A percentile compares a stretch with the other conserved stretches of the same genome.
Conservation (phyloP, 2,888 invertebrate species). For the Agrochola lota region DNA sequence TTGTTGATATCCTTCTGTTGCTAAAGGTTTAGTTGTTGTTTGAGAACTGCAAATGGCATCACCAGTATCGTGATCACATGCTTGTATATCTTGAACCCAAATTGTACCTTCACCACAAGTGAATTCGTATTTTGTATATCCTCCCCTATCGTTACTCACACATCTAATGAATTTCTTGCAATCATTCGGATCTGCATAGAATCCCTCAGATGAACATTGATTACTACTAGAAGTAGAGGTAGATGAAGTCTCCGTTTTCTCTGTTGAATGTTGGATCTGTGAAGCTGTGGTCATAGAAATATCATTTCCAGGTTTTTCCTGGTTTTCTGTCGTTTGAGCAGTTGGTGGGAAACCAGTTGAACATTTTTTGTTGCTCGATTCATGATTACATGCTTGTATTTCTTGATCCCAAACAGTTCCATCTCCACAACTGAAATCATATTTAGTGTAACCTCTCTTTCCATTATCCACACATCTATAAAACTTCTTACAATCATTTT, state of each 20-base stretch:
- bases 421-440: slow-evolving; percentile 93
- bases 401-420: slow-evolving; percentile 92
- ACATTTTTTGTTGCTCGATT: slow-evolving; percentile 73
- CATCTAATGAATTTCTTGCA: slow-evolving; percentile 95
- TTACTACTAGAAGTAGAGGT: slow-evolving; percentile 48
- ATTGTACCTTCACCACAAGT: slow-evolving; percentile 92
- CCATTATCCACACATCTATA: slow-evolving; percentile 93
- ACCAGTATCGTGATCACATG: slow-evolving; percentile 85
- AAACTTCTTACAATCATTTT: slow-evolving; percentile 93
- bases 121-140: slow-evolving; percentile 90
- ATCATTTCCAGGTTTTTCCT: slow-evolving; percentile 14
- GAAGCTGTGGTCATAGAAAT: slow-evolving; percentile 48
- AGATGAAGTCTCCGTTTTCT: slow-evolving; percentile 55
- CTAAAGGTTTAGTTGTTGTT: slow-evolving; percentile 64
- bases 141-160: slow-evolving; percentile 87
- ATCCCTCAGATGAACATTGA: slow-evolving; percentile 92
- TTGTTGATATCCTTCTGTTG: slow-evolving; percentile 55
- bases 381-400: slow-evolving; percentile 90
- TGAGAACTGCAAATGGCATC: slow-evolving; percentile 72
- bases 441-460: slow-evolving; percentile 90
- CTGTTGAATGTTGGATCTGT: slow-evolving; percentile 49
- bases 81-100: slow-evolving; percentile 92
- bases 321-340: slow-evolving; percentile 34
- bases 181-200: slow-evolving; percentile 92
- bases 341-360: slow-evolving; percentile 3